Evolutionary conservation across 2,888 invertebrate species (phyloP), one percentile per base, ranked within the genome.

Genomic region (Hypomecis atomaria): DNA sequence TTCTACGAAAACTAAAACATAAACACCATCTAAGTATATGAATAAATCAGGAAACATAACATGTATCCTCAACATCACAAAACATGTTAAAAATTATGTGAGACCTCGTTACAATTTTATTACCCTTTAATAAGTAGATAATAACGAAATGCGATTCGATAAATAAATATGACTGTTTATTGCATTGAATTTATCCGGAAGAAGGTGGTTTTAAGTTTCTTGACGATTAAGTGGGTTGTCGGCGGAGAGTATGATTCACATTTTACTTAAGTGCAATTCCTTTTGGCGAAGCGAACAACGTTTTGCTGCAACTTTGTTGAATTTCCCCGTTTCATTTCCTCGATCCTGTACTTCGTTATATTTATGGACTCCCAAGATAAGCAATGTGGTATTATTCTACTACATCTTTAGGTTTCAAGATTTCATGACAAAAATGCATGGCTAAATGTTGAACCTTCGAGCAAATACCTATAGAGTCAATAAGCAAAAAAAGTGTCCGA

Each of bases 141-240:
- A 71, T 65, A 66, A 71, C 63, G 68, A 68, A 72, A 71, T 71
- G 67, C 55, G 68, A 60, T 76, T 70, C 66, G 67, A 68, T 71
- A 73, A 71, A 79, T 72, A 73, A 71, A 79, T 71, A 79, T 23
- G 65, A 62, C 59, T 70, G 54, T 79, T 79, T 78, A 79, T 76
- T 75, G 70, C 72, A 66, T 71, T 71, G 66, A 70, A 63, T 75
- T 70, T 71, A 77, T 74, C 77, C 81, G 84, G 83, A 85, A 84
- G 83, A 85, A 82, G 78, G 78, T 62, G 55, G 65, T 81, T 83
- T 83, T 81, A 83, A 81, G 80, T 85, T 84, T 78, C 84, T 78
- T 63, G 69, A 72, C 77, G 80, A 82, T 85, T 85, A 87, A 82
- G 80, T 80, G 77, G 77, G 75, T 78, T 82, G 82, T 79, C 77